Percentiles rank a stretch among this genome's conserved stretches.
Evolutionary conservation across 2,888 invertebrate species (phyloP).

Genomic region (Tipula helvola): DNA sequence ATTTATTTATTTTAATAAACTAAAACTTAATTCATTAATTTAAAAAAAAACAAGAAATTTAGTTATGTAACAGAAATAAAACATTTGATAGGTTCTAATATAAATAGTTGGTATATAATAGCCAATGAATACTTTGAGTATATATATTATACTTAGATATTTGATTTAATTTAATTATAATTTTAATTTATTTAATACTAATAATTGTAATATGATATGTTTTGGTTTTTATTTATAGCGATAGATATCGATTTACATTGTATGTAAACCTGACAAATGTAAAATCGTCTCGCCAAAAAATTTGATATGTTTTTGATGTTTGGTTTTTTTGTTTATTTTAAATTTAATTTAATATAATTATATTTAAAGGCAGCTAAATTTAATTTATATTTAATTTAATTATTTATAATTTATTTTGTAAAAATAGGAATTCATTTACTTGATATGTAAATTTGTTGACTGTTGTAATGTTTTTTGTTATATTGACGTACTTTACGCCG

Average conservation of each 20-base stretch:
- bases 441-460: neutral
- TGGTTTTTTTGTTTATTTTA: neutral
- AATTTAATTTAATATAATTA: neutral
- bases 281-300: neutral
- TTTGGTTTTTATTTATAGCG: neutral
- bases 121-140: neutral
- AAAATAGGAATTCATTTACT: neutral
- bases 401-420: neutral
- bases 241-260: neutral
- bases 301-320: neutral
- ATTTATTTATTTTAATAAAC: neutral
- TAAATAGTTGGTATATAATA: neutral
- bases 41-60: neutral
- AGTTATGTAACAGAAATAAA: neutral
- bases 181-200: neutral
- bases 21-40: neutral
- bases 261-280: neutral
- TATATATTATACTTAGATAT: neutral
- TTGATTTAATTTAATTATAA: neutral
- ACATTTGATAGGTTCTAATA: constrained; percentile 10
- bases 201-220: neutral
- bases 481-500: neutral
- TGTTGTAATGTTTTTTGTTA: neutral
- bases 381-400: neutral
- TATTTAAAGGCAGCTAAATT: neutral